phyloP scores from a whole-genome alignment of 2,797 vertebrate species.

The Anguilla marmorata region DNA sequence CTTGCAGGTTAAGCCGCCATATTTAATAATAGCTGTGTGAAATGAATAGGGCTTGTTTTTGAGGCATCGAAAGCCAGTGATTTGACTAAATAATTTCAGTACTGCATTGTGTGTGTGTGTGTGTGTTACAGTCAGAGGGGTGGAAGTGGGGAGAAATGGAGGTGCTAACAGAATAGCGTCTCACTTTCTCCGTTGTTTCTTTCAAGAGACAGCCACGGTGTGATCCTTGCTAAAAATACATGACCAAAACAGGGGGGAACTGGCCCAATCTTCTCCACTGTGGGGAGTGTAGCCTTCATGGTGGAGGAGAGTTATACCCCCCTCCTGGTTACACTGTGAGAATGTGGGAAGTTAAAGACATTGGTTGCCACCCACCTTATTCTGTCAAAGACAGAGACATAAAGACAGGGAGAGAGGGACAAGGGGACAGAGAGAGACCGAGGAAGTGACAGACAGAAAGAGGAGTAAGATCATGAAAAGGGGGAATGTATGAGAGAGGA shows the following conservation, averaged over 20 bases:
- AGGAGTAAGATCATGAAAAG: not conserved
- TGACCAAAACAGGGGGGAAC: not conserved
- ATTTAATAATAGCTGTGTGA: not conserved
- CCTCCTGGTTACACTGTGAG: not conserved
- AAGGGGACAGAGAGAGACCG: not conserved
- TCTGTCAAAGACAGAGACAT: not conserved
- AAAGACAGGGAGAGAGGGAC: not conserved
- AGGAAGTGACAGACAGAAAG: conserved; percentile 12
- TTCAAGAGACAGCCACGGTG: conserved; percentile 6
- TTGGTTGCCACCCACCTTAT: not conserved
- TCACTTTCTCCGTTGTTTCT: conserved; percentile 21
- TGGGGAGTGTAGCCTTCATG: not conserved
- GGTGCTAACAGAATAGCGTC: conserved; percentile 16
- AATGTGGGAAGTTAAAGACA: not conserved
- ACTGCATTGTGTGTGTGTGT: not conserved
- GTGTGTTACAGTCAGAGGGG: not conserved
- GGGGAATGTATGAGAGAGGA: conserved; percentile 36
- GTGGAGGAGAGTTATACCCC: no score
- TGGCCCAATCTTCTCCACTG: not conserved
- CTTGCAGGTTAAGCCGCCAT: not conserved
- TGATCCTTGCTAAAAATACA: conserved; percentile 23
- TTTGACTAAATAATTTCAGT: not conserved
- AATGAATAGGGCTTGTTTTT: not conserved
- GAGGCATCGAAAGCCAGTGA: not conserved
- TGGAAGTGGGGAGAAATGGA: not conserved